Base-by-base conservation (phyloP, 2,888 invertebrate species). In the Ametastegia equiseti region DNA sequence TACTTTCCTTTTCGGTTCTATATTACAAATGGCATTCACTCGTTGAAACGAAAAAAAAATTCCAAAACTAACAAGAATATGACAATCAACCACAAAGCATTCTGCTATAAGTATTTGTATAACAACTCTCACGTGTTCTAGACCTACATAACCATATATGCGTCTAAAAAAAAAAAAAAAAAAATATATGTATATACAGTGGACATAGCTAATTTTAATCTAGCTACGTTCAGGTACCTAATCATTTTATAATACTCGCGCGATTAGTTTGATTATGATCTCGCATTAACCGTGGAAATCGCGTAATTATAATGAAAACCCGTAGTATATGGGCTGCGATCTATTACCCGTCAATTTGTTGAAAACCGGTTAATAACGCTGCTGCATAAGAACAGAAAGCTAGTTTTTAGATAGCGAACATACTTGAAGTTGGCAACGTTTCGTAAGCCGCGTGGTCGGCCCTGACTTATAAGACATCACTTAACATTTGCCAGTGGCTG, bases 381-480 rank as follows among this genome's bases (percentile, higher is more conserved):
- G 45, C 45, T 19, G 39, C 39, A 5, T n/a, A 39, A n/a, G n/a
- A n/a, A n/a, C n/a, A n/a, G n/a, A n/a, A n/a, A n/a, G n/a, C n/a
- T 42, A 9, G 7, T 42, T 42, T 42, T 42, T 42, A 3, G 11
- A 1, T 50, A 33, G 9, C 23, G 30, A 5, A 9, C 27, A 71
- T 75, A 54, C 33, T n/a, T n/a, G 30, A 36, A 54, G 50, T n/a
- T 75, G 19, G 33, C 54, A 19, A 54, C 54, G 19, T 75, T 75
- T 75, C 75, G 75, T 36, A 75, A 75, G 9, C 75, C 50, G 19
- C 54, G n/a, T n/a, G 54, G 75, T 54, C 75, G 54, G 75, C 54
- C 75, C 75, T 75, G 75, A 75, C 75, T 75, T 19, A 54, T 75
- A 54, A 75, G 23, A 75, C 54, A 75, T 75, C 75, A 75, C 75